Base-by-base conservation (phyloP, 23 tunicate genomes). In the Phallusia fumigata region DNA sequence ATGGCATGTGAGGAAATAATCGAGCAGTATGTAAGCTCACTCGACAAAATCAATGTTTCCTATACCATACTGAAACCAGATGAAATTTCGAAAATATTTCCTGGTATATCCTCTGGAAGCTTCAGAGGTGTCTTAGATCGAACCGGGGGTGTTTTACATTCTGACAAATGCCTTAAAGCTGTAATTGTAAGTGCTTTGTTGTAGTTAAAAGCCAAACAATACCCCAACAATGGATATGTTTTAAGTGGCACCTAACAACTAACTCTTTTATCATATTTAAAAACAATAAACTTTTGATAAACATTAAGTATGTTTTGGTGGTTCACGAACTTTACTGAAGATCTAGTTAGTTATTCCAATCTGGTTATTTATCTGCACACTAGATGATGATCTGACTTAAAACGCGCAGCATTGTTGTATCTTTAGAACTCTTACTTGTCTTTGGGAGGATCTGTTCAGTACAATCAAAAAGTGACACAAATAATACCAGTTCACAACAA, bases 131-230 rank as follows among this genome's bases (percentile, higher is more conserved):
- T 90, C 0, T 76, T 65, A 45, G 95, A 90, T 30, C 44, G 35
- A 53, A 31, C 58, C 13, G 95, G 80, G n/a, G 95, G 95, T 13
- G 79, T 90, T 12, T 65, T 90, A 52, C 80, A 85, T 53, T 78
- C 95, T 19, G 77, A 89, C 76, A 50, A 73, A 53, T 89, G 93
- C 53, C 47, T 89, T 5, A 30, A 75, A 51, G 85, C 85, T 0
- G 35, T 89, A 40, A 88, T 84, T 73, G 90, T 86, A 5, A 40
- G 47, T 5, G 10, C 10, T n/a, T n/a, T n/a, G n/a, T n/a, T n/a
- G n/a, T n/a, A n/a, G n/a, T n/a, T n/a, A n/a, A n/a, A n/a, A n/a
- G n/a, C n/a, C n/a, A n/a, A n/a, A n/a, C n/a, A n/a, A n/a, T n/a
- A n/a, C n/a, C n/a, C n/a, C n/a, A n/a, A n/a, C n/a, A n/a, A n/a